These are phyloP conservation scores for Amphipyra berbera DNA, from an alignment of 2,888 invertebrate genomes.

Conservation along the genomic window DNA sequence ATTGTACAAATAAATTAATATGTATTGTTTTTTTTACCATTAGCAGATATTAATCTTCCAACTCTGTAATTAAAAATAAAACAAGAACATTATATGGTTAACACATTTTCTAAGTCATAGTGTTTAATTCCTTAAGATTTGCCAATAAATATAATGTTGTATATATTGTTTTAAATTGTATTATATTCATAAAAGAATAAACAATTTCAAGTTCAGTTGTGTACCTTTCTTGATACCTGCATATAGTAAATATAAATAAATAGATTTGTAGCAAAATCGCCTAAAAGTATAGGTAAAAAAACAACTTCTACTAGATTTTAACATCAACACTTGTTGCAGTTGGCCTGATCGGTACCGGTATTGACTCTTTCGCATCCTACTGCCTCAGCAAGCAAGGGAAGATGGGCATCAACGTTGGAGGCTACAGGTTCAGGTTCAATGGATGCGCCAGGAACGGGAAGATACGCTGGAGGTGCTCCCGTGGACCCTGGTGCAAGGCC, in stretches of 20 bases:
- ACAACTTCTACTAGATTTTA: conserved; percentile 35
- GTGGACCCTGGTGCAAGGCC: conserved; percentile 87
- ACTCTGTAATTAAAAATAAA: background rate
- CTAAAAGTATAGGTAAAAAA: background rate
- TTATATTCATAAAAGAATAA: no score
- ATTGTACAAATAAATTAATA: background rate
- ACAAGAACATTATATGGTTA: no score
- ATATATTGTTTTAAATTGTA: no score
- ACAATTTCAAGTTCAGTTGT: no score
- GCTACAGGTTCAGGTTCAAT: conserved; percentile 85
- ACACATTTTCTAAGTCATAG: no score
- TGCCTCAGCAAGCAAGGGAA: conserved; percentile 88
- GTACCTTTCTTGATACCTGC: background rate
- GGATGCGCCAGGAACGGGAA: conserved; percentile 86
- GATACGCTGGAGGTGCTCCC: conserved; percentile 85
- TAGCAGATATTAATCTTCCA: background rate
- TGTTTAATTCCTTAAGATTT: no score
- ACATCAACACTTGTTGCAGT: conserved; percentile 66
- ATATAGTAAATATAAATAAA: no score
- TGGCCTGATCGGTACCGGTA: conserved; percentile 80
- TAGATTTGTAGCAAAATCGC: background rate
- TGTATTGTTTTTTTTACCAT: conserved; percentile 1
- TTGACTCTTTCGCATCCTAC: conserved; percentile 84
- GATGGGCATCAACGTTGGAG: conserved; percentile 87
- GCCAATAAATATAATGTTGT: no score